phyloP scores from a whole-genome alignment of 1,140 invertebrate genomes.

The Acyrthosiphon pisum region DNA sequence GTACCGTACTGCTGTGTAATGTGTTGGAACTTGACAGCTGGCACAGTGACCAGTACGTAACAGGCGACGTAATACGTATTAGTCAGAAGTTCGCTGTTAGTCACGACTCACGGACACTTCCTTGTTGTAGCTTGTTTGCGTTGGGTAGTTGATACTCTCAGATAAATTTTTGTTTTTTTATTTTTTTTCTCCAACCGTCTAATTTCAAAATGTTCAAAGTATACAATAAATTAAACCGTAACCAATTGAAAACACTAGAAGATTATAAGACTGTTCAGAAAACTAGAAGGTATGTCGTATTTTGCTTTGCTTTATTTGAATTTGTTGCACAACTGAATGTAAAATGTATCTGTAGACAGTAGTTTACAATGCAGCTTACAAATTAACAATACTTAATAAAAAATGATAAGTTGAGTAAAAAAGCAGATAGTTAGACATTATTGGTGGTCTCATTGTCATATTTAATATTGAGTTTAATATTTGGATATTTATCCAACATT shows the following conservation, averaged over 20 bases:
- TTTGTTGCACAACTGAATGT: not conserved
- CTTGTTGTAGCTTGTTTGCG: not conserved
- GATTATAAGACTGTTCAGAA: conserved; percentile 22
- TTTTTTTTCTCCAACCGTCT: not conserved
- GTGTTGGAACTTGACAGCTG: not conserved
- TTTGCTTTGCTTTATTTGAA: not conserved
- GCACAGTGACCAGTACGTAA: not conserved
- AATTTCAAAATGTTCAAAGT: conserved; percentile 45
- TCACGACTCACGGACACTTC: not conserved
- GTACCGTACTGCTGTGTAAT: not conserved
- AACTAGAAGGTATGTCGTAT: conserved; percentile 33
- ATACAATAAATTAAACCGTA: conserved; percentile 40
- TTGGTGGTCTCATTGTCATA: not conserved
- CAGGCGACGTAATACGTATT: not conserved
- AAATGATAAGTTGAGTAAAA: not conserved
- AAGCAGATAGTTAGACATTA: not conserved
- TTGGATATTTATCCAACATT: not conserved
- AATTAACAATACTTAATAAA: not conserved
- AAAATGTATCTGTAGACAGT: not conserved
- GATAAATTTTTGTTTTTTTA: not conserved
- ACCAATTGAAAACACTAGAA: conserved; percentile 32
- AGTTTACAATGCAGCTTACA: not conserved
- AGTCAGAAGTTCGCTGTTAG: not conserved
- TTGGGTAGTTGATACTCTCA: not conserved
- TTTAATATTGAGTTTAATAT: not conserved